phyloP scores from a whole-genome alignment of 2,888 invertebrate species.

The Scaptomyza parva region DNA sequence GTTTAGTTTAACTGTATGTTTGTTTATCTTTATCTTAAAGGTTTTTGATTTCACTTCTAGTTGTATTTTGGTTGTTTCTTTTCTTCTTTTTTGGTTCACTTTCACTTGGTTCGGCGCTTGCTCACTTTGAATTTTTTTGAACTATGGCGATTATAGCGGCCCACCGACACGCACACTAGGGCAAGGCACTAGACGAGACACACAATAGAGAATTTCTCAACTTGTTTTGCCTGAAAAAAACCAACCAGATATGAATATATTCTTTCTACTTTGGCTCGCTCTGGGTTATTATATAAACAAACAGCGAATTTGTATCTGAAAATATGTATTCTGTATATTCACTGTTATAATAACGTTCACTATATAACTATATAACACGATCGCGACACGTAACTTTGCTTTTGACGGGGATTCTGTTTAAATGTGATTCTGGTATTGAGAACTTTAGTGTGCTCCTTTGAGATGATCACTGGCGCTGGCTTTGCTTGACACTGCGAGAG shows the following conservation, averaged over 20 bases:
- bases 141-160: slow-evolving; percentile 63
- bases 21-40: slow-evolving; percentile 19
- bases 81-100: slow-evolving; percentile 52
- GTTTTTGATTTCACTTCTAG: slow-evolving; percentile 13
- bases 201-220: slow-evolving; percentile 56
- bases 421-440: slow-evolving; percentile 13
- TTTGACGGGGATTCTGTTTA: neutral
- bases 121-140: slow-evolving; percentile 66
- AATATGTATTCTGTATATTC: slow-evolving; percentile 20
- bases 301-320: slow-evolving; percentile 38
- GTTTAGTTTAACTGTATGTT: slow-evolving; percentile 35
- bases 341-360: slow-evolving; percentile 40
- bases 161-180: slow-evolving; percentile 68
- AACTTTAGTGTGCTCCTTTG: slow-evolving; percentile 35
- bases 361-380: slow-evolving; percentile 20
- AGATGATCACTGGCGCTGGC: slow-evolving; percentile 64
- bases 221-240: slow-evolving; percentile 69
- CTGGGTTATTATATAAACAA: slow-evolving; percentile 74
- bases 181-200: slow-evolving; percentile 39
- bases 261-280: slow-evolving; percentile 40
- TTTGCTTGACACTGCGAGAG: slow-evolving; percentile 67
- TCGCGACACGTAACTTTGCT: slow-evolving; percentile 25
- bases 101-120: slow-evolving; percentile 68
- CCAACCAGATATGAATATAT: slow-evolving; percentile 68
- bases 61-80: slow-evolving; percentile 10